Evolutionary conservation across 2,113 vertebrate species (phyloP).

Genomic region (Bettongia penicillata): DNA sequence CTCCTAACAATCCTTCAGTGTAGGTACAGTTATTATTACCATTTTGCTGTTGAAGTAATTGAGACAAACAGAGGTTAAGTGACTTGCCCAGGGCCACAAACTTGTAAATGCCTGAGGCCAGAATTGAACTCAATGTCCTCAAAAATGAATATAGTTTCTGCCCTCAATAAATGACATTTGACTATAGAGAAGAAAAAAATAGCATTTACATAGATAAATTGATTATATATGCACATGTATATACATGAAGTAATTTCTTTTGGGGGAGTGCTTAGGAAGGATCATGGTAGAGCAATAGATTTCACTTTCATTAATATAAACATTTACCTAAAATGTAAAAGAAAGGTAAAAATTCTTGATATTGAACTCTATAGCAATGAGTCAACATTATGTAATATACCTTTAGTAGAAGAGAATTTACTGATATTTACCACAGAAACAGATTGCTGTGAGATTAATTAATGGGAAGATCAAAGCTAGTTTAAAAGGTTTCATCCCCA

Average conservation of each 20-base stretch:
- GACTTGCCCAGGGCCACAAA: neutral
- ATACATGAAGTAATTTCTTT: neutral
- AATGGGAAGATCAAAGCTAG: slow-evolving; percentile 71
- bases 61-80: no score
- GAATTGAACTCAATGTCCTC: neutral
- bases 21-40: no score
- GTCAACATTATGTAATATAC: slow-evolving; percentile 20
- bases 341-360: slow-evolving; percentile 48
- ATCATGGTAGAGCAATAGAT: neutral
- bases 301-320: slow-evolving; percentile 51
- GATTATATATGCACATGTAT: neutral
- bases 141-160: neutral
- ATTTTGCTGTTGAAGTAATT: no score
- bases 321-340: slow-evolving; percentile 45
- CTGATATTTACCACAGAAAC: slow-evolving; percentile 62
- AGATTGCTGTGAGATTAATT: slow-evolving; percentile 59
- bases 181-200: neutral
- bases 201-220: neutral
- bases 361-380: slow-evolving; percentile 9
- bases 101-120: neutral
- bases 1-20: no score
- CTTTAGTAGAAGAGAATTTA: slow-evolving; percentile 58
- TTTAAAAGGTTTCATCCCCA: slow-evolving; percentile 68
- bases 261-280: neutral
- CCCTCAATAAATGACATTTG: neutral